Evolutionary conservation across 2,113 vertebrate species (phyloP).

Genomic region (Vulpes vulpes): DNA sequence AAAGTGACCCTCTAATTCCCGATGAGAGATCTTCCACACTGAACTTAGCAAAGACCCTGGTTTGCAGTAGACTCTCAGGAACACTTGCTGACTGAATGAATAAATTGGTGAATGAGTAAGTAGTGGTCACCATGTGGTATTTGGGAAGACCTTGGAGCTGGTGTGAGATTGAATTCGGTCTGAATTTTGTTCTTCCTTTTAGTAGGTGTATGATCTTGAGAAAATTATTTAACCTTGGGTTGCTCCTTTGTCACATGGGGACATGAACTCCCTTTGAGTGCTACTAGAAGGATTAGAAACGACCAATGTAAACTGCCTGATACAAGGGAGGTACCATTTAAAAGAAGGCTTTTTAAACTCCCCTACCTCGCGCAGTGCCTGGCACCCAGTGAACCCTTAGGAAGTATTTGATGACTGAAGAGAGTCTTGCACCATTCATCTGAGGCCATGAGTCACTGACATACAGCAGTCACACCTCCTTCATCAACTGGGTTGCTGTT

Average conservation of each 20-base stretch:
- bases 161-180: not conserved
- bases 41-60: not conserved
- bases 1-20: not conserved
- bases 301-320: not conserved
- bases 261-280: not conserved
- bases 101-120: not conserved
- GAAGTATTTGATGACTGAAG: slow-evolving; percentile 41
- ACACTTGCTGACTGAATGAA: not conserved
- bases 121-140: not conserved
- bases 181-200: slow-evolving; percentile 35
- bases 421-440: not conserved
- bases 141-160: slow-evolving; percentile 1
- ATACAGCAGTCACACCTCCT: not conserved
- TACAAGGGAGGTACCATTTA: not conserved
- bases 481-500: not conserved
- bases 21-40: not conserved
- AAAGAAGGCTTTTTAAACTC: not conserved
- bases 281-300: slow-evolving; percentile 26
- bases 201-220: slow-evolving; percentile 20
- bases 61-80: not conserved
- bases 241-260: not conserved
- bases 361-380: not conserved
- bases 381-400: not conserved
- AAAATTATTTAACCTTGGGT: not conserved
- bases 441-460: not conserved